phyloP scores from a whole-genome alignment of 2,797 vertebrate species.

The Sarcoramphus papa region DNA sequence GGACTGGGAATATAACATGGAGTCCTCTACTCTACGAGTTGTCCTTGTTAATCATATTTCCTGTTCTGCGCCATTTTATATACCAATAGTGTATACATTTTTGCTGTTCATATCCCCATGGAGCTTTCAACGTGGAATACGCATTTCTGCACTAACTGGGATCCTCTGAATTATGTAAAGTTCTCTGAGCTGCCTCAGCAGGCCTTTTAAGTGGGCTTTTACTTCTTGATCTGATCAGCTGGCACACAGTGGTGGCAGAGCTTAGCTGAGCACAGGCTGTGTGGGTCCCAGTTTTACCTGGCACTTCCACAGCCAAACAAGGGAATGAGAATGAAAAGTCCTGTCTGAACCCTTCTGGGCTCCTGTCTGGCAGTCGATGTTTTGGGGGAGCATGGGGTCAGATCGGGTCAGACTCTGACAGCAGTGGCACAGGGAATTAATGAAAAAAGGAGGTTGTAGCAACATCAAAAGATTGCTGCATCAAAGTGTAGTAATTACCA shows the following conservation, averaged over 20 bases:
- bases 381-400: background rate
- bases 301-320: background rate
- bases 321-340: background rate
- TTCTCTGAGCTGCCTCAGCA: background rate
- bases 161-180: background rate
- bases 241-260: background rate
- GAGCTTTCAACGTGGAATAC: background rate
- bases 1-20: background rate
- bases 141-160: background rate
- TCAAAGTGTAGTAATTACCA: conserved; percentile 51
- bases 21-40: background rate
- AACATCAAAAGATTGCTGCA: conserved; percentile 56
- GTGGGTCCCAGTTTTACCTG: background rate
- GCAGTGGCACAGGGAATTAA: background rate
- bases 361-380: background rate
- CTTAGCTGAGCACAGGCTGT: background rate
- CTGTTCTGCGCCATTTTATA: background rate
- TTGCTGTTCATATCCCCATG: background rate
- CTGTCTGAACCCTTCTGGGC: background rate
- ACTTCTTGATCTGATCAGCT: background rate
- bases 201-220: background rate
- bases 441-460: background rate
- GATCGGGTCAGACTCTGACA: background rate
- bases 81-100: background rate
- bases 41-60: background rate